Conservation (phyloP, 2,113 vertebrate species). For the Vidua chalybeata region DNA sequence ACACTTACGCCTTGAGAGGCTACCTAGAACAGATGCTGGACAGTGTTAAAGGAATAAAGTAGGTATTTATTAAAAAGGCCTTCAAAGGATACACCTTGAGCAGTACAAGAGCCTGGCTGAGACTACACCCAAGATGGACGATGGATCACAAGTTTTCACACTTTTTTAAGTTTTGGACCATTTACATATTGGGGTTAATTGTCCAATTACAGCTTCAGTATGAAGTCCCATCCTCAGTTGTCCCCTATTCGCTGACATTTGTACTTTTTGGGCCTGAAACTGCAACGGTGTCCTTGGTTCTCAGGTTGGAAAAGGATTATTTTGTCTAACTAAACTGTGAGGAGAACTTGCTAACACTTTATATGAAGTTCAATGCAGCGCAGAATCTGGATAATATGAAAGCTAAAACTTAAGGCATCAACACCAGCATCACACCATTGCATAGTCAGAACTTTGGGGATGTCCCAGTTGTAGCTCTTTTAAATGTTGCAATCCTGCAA, state of each 20-base stretch:
- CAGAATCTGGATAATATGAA: not conserved
- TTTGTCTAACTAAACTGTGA: not conserved
- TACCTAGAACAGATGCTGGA: not conserved
- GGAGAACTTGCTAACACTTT: not conserved
- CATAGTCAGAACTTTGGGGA: not conserved
- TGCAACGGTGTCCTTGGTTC: not conserved
- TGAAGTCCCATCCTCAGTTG: not conserved
- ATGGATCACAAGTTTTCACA: fast-evolving
- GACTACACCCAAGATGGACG: fast-evolving
- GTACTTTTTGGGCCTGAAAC: not conserved
- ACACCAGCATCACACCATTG: fast-evolving
- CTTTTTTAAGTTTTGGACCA: not conserved
- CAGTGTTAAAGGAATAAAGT: not conserved
- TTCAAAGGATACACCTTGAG: not conserved
- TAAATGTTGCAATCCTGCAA: not conserved
- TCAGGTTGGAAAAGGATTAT: not conserved
- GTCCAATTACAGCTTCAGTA: not conserved
- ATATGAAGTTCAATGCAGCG: not conserved
- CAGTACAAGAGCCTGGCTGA: not conserved
- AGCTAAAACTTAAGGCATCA: not conserved
- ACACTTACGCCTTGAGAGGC: not conserved
- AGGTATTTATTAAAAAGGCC: not conserved
- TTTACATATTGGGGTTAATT: too few species aligned
- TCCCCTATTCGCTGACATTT: not conserved
- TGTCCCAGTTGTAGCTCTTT: not conserved